phyloP scores from a whole-genome alignment of 2,113 vertebrate genomes.

The Neogobius melanostomus region DNA sequence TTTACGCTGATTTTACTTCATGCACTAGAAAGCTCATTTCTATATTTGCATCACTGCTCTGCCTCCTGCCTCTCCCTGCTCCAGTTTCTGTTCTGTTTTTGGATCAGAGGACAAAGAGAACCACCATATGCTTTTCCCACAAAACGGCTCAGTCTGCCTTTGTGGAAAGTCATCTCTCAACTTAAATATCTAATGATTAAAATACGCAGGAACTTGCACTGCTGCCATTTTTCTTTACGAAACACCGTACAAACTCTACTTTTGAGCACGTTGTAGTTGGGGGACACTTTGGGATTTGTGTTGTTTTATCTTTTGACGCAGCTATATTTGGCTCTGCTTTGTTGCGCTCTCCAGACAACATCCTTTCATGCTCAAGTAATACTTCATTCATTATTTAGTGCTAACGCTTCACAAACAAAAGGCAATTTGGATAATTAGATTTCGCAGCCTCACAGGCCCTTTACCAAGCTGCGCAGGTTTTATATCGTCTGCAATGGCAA shows the following conservation, averaged over 20 bases:
- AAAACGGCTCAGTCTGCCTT: conserved; percentile 13
- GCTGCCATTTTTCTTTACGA: background rate
- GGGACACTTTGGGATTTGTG: background rate
- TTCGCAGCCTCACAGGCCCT: background rate
- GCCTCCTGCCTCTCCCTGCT: conserved; percentile 23
- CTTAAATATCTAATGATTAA: conserved; percentile 5
- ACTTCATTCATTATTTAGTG: conserved; percentile 10
- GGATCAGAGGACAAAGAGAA: conserved; percentile 52
- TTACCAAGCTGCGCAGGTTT: too few relatives aligned
- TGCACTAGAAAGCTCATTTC: background rate
- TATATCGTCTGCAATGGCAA: too few relatives aligned
- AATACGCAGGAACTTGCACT: conserved; percentile 16
- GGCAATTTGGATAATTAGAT: background rate
- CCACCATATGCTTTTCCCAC: conserved; percentile 20
- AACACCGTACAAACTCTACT: background rate
- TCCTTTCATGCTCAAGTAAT: conserved; percentile 22
- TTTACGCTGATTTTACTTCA: too few relatives aligned
- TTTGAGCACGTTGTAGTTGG: background rate
- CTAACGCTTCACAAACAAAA: background rate
- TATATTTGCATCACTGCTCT: conserved; percentile 10
- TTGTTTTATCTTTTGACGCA: background rate
- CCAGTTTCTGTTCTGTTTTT: conserved; percentile 48
- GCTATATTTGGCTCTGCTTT: conserved; percentile 1
- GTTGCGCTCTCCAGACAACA: conserved; percentile 1
- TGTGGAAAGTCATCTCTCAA: conserved; percentile 38